Base-by-base conservation (phyloP, 2,888 invertebrate species). In the Orthonevra nobilis region DNA sequence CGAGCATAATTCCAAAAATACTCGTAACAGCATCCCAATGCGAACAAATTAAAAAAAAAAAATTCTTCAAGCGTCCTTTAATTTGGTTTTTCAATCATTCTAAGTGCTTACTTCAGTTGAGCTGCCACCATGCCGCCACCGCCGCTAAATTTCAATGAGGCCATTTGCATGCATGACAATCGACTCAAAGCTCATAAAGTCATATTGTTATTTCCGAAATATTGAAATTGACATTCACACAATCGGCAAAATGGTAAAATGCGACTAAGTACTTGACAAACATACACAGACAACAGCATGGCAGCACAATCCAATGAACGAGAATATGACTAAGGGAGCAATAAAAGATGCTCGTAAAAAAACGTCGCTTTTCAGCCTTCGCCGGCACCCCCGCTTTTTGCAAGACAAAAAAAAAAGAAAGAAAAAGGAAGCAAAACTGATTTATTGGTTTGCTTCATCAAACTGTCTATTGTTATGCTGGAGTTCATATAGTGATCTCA, bases 101-200 rank as follows among this genome's bases (percentile, higher is more conserved):
- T 54, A 48, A 68, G 61, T 68, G 61, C 54, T 28, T 20, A 19
- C 30, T 7, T n/a, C n/a, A n/a, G n/a, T n/a, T n/a, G 17, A 40
- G 10, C 28, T 7, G 40, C 15, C 54, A 17, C 20, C 14, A 23
- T 23, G 5, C 23, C 5, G 23, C 38, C 9, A 15, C 4, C 12
- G 6, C 20, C 32, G 12, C 20, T 23, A 19, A 40, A 36, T 68
- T 75, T 83, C 77, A 86, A 86, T 86, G 84, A 86, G 85, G 85
- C 84, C 82, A 86, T 86, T 86, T 86, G 86, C 86, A 86, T 86
- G 86, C 86, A 86, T 86, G 86, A 84, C 86, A 86, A 86, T 86
- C 84, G 86, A 61, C 79, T 73, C 40, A 10, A 32, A 42, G 17
- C 30, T 79, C 73, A 79, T 79, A 79, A 77, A 77, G 60, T 72